These are phyloP conservation scores for Heliothis subflexa DNA, from an alignment of 1,140 invertebrate genomes.

Conservation along the genomic window DNA sequence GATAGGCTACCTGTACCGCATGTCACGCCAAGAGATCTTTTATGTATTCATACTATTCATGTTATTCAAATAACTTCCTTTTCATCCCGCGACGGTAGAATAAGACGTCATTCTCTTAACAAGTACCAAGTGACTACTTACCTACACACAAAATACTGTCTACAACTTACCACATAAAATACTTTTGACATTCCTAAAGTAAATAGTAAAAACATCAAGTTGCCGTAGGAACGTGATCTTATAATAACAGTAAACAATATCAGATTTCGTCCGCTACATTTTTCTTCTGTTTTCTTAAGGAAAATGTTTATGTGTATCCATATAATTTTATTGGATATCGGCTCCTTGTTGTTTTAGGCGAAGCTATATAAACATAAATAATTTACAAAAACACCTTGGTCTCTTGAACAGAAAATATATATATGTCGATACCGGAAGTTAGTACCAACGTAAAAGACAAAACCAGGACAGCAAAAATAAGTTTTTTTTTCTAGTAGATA, in stretches of 20 bases:
- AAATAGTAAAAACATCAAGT: background rate
- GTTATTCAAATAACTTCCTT: constrained; percentile 28
- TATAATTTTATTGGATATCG: background rate
- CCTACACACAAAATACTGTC: background rate
- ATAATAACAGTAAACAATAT: constrained; percentile 5
- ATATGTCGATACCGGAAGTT: too few species aligned
- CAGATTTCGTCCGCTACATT: background rate
- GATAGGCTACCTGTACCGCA: constrained; percentile 11
- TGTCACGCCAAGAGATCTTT: constrained; percentile 22
- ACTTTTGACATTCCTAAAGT: background rate
- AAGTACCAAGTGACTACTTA: background rate
- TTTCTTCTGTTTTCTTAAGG: background rate
- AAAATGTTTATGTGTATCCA: background rate
- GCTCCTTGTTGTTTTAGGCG: too few species aligned
- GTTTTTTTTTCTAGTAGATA: too few species aligned
- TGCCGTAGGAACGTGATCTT: background rate
- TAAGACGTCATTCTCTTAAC: constrained; percentile 19
- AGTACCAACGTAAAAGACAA: too few species aligned
- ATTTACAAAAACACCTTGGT: too few species aligned
- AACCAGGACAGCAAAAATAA: too few species aligned
- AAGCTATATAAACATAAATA: too few species aligned
- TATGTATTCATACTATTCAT: constrained; percentile 31
- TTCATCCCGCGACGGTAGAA: constrained; percentile 8
- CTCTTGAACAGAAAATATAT: too few species aligned
- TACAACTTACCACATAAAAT: too few species aligned